Base-by-base conservation (phyloP, 1,140 invertebrate species). In the Dryas iulia region DNA sequence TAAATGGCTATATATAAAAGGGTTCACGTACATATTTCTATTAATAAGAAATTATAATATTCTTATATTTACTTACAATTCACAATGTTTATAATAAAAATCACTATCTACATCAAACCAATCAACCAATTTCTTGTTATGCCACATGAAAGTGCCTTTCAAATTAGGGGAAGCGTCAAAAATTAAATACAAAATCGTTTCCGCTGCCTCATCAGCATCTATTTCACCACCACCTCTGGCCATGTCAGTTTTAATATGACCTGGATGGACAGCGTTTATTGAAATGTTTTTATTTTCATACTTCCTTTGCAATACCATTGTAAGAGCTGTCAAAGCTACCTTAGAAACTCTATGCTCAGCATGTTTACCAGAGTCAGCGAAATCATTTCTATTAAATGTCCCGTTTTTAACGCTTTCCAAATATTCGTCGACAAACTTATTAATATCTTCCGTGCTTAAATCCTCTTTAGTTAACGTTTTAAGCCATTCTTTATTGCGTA, bases 271-370 rank as follows among this genome's bases (percentile, higher is more conserved):
- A 6, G 87, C 86, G 72, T 91, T 91, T 64, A 91, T 83, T n/a
- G 81, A 83, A 64, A 91, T 82, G 62, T 90, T 84, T 26, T 72
- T 72, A 7, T 75, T 30, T 4, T 68, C 39, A 54, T 90, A 90
- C 66, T 89, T 86, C 10, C 63, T 76, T 57, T 87, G 92, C 62
- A 94, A 79, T 56, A 94, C 93, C 74, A 93, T 93, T 67, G 94
- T 94, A 54, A 94, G 84, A 28, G 94, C 93, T 66, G 94, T 94
- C 71, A 94, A 86, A 57, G 94, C 94, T 81, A 95, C 94, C 81
- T 97, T 97, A 0, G 95, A 96, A n/a, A 95, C 93, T 33, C 86
- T 87, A 85, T 97, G 97, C 11, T 95, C 92, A 35, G 86, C 92
- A 59, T 92, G 91, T 25, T 94, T 94, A 87, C 95, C 88, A 0